Evolutionary conservation across 2,888 invertebrate genomes (phyloP).

Genomic region (Sesia apiformis): DNA sequence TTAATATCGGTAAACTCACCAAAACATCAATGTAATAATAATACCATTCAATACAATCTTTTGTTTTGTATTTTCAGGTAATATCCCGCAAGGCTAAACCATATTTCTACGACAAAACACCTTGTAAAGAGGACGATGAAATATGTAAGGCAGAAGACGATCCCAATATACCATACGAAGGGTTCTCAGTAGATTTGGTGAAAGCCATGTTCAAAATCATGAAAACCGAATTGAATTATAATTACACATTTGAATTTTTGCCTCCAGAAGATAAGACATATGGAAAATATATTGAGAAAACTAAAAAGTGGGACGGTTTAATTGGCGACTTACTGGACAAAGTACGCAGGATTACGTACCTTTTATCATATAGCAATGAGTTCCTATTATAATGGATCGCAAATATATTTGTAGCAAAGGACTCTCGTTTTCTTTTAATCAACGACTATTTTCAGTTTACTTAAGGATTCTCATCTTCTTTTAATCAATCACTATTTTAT

Average conservation of each 20-base stretch:
- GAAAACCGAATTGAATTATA: constrained; percentile 41
- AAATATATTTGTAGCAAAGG: too few species aligned
- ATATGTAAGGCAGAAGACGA: constrained; percentile 58
- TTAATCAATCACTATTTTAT: too few species aligned
- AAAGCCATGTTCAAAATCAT: constrained; percentile 78
- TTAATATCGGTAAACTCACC: too few species aligned
- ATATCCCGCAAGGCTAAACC: constrained; percentile 83
- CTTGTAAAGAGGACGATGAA: constrained; percentile 28
- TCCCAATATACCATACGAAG: constrained; percentile 79
- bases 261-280: constrained; percentile 30
- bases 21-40: too few species aligned
- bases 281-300: constrained; percentile 30
- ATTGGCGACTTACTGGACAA: constrained; percentile 56
- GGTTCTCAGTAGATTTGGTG: constrained; percentile 85
- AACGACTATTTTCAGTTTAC: too few species aligned
- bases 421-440: too few species aligned
- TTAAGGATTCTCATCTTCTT: too few species aligned
- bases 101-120: constrained; percentile 79
- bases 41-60: too few species aligned
- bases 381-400: too few species aligned
- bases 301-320: constrained; percentile 55
- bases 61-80: constrained; percentile 25
- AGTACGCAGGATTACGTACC: constrained; percentile 17
- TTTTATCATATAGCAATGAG: too few species aligned
- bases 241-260: constrained; percentile 48